Conservation (phyloP, 2,888 invertebrate genomes). For the Sphaerophoria taeniata region DNA sequence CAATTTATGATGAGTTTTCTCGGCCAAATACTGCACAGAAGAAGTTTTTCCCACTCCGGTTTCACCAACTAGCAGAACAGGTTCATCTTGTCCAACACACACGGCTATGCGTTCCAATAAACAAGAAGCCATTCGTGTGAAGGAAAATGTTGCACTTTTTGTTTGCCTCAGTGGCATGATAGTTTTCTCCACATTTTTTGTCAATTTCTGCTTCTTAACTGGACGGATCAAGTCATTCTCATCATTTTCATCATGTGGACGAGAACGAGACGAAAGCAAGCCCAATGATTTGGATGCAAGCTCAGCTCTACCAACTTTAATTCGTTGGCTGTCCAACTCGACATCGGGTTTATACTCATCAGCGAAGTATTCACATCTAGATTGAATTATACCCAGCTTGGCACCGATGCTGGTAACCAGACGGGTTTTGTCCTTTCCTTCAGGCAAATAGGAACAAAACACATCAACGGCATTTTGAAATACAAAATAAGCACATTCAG, state of each 20-base stretch:
- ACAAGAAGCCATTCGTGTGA: slow-evolving; percentile 91
- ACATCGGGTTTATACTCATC: slow-evolving; percentile 91
- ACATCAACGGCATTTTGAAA: slow-evolving; percentile 96
- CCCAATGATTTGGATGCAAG: slow-evolving; percentile 81
- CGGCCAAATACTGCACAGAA: slow-evolving; percentile 94
- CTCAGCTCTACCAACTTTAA: slow-evolving; percentile 89
- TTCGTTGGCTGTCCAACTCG: slow-evolving; percentile 83
- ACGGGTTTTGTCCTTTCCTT: slow-evolving; percentile 86
- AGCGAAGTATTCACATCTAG: slow-evolving; percentile 92
- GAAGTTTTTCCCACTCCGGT: slow-evolving; percentile 99
- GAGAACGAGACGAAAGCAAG: slow-evolving; percentile 33
- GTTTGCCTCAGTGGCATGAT: slow-evolving; percentile 78
- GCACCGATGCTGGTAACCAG: slow-evolving; percentile 90
- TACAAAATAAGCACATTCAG: slow-evolving; percentile 82
- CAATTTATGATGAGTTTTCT: slow-evolving; percentile 91
- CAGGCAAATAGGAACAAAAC: slow-evolving; percentile 91
- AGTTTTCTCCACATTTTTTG: slow-evolving; percentile 72
- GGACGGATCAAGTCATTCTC: slow-evolving; percentile 56
- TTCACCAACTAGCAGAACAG: slow-evolving; percentile 97
- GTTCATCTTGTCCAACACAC: slow-evolving; percentile 92
- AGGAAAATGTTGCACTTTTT: slow-evolving; percentile 87
- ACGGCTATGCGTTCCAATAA: slow-evolving; percentile 94
- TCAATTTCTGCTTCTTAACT: slow-evolving; percentile 78
- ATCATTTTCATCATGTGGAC: slow-evolving; percentile 41
- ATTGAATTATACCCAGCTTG: slow-evolving; percentile 91